Evolutionary conservation across 1,140 invertebrate genomes (phyloP), one percentile per base, ranked within the genome.

Genomic region (Eriosoma lanigerum): DNA sequence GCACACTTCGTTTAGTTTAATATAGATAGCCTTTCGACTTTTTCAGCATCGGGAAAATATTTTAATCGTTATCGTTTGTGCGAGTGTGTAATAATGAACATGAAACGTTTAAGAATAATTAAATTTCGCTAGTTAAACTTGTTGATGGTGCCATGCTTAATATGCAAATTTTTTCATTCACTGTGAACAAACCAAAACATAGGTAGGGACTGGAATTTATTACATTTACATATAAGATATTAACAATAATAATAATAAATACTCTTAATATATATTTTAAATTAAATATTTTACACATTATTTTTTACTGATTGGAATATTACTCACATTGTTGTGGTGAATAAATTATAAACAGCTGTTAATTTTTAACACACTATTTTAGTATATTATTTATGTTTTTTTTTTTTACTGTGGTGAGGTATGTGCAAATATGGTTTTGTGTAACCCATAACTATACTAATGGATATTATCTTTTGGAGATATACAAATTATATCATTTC

Each of bases 341-440:
- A 54, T 73, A 73, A 73, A 54, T 73, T 54, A 73, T 21, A 32
- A 73, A 73, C 70, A 73, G 70, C 70, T 73, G 70, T 54, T 73
- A 56, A 73, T 52, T 32, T 52, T n/a, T 54, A 56, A 73, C 70
- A 29, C 50, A 5, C 1, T 62, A 10, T 62, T 26, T 32, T 29
- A 29, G 24, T 17, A 10, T 32, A 58, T 32, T 62, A 29, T 3
- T 62, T 32, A 0, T 62, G 8, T 26, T 32, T n/a, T 62, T 62
- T 8, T 32, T 62, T n/a, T n/a, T n/a, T n/a, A n/a, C n/a, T n/a
- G n/a, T n/a, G n/a, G n/a, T 26, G 9, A 56, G 8, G 9, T 56
- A 56, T 21, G 21, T 13, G 9, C 21, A 13, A 58, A 58, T 58
- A 58, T 58, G 21, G 6, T 26, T 54, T n/a, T 54, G 12, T 58